These are phyloP conservation scores for Drosophila borborema DNA, from an alignment of 2,888 invertebrate species.

Conservation along the genomic window DNA sequence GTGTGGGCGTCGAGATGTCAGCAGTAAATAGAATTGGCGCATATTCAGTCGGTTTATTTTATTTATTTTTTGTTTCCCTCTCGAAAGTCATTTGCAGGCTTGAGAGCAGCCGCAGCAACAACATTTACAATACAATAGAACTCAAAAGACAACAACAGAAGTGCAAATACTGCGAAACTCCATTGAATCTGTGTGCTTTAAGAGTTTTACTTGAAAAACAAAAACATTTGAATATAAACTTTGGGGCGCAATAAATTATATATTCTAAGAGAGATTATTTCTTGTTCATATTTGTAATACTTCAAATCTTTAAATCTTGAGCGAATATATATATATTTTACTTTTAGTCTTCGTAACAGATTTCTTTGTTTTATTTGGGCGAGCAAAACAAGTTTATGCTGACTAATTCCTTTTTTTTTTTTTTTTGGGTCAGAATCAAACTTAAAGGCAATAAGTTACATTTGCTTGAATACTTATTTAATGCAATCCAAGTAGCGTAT, in stretches of 20 bases:
- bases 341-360: no score
- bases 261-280: not conserved
- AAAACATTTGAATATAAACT: not conserved
- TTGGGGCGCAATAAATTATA: not conserved
- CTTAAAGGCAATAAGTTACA: not conserved
- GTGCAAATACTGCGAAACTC: not conserved
- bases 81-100: slow-evolving; percentile 28
- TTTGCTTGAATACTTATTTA: not conserved
- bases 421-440: slow-evolving; percentile 12
- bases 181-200: slow-evolving; percentile 1
- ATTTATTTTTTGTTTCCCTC: slow-evolving; percentile 21
- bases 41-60: slow-evolving; percentile 39
- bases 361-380: not conserved
- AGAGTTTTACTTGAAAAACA: not conserved
- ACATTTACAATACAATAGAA: slow-evolving; percentile 13
- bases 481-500: not conserved
- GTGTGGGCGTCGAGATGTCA: slow-evolving; percentile 67
- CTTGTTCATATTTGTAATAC: not conserved
- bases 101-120: slow-evolving; percentile 3
- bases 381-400: not conserved
- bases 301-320: not conserved
- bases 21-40: slow-evolving; percentile 71
- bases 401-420: not conserved
- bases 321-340: no score
- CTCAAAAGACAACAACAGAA: not conserved